Evolutionary conservation across 2,797 vertebrate species (phyloP).

Genomic region (Myiotriccus ornatus): DNA sequence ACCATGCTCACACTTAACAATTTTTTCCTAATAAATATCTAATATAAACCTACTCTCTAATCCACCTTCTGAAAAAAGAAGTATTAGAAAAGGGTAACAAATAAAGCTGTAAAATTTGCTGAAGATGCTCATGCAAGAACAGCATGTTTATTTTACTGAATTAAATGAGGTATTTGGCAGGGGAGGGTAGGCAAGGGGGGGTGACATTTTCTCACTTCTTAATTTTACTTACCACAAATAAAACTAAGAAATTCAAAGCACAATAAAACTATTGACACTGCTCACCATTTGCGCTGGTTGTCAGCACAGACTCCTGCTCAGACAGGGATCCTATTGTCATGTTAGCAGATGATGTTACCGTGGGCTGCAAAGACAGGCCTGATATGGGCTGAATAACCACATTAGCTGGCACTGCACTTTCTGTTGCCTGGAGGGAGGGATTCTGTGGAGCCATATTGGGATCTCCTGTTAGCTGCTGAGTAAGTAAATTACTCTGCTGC

Average conservation of each 20-base stretch:
- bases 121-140: neutral
- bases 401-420: slow-evolving; percentile 83
- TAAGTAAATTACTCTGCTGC: slow-evolving; percentile 87
- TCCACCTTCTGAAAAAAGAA: neutral
- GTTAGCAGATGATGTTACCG: slow-evolving; percentile 79
- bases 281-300: slow-evolving; percentile 76
- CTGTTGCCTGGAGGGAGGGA: slow-evolving; percentile 78
- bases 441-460: slow-evolving; percentile 76
- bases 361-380: slow-evolving; percentile 86
- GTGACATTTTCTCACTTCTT: neutral
- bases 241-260: neutral
- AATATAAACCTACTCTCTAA: neutral
- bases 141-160: neutral
- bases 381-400: slow-evolving; percentile 93
- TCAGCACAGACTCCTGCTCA: slow-evolving; percentile 84
- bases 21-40: neutral
- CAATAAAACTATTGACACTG: neutral
- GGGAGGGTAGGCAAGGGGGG: no score
- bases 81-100: neutral
- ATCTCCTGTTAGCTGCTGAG: slow-evolving; percentile 86
- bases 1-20: neutral
- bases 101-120: neutral
- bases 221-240: neutral
- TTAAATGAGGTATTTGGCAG: neutral
- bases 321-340: slow-evolving; percentile 84